Evolutionary conservation across 2,113 vertebrate genomes (phyloP).

Genomic region (Reinhardtius hippoglossoides): DNA sequence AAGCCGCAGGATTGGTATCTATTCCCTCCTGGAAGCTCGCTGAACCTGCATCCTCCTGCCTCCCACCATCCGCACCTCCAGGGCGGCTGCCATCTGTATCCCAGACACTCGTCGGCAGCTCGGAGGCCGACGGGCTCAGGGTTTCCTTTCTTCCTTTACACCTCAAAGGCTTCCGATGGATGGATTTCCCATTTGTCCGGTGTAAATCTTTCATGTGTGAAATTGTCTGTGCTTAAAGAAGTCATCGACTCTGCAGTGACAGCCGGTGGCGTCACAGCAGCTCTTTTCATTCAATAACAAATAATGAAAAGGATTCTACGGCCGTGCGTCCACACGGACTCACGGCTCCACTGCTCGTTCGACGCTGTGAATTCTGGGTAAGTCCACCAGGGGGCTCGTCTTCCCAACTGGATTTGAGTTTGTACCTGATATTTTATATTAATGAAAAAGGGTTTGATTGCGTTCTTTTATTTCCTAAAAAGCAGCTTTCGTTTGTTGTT

Average conservation of each 20-base stretch:
- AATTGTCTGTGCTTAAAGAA: conserved; percentile 75
- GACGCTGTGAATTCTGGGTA: too few species aligned
- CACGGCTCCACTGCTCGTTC: too few species aligned
- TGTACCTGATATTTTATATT: too few species aligned
- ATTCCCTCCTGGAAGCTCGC: conserved; percentile 2
- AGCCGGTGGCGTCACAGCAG: not conserved
- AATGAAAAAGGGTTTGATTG: too few species aligned
- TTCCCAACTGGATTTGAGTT: too few species aligned
- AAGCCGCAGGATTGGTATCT: conserved; percentile 44
- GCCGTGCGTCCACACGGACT: not conserved
- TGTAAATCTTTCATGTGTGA: conserved; percentile 76
- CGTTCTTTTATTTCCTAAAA: too few species aligned
- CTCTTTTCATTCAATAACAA: conserved; percentile 10
- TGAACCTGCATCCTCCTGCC: conserved; percentile 49
- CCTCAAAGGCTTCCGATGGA: conserved; percentile 58
- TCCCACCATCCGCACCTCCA: conserved; percentile 34
- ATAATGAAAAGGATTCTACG: not conserved
- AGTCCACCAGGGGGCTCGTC: too few species aligned
- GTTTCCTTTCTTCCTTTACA: conserved; percentile 21
- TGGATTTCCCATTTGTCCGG: conserved; percentile 42
- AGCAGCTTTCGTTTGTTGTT: too few species aligned
- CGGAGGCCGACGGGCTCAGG: conserved; percentile 26
- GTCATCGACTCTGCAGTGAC: conserved; percentile 28
- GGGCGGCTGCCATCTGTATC: conserved; percentile 44
- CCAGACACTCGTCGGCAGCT: conserved; percentile 13